phyloP scores from a whole-genome alignment of 2,113 vertebrate species.

The Ahaetulla prasina region DNA sequence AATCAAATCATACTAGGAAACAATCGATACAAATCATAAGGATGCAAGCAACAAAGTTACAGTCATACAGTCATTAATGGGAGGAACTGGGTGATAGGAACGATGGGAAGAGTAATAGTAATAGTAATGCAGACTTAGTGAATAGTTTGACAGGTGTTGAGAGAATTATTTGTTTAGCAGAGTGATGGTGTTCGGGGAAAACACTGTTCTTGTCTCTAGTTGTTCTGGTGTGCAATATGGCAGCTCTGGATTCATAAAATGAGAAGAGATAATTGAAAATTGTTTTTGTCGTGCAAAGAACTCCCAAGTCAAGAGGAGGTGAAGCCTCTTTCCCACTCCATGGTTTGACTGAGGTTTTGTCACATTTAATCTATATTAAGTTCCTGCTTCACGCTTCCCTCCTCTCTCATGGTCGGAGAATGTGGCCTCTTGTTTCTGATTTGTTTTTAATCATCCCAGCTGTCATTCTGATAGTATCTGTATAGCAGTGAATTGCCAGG shows the following conservation, averaged over 20 bases:
- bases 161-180: no score
- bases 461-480: background rate
- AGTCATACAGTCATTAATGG: no score
- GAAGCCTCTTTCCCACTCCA: background rate
- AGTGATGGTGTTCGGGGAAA: no score
- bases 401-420: background rate
- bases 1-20: no score
- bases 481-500: background rate
- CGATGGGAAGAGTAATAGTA: no score
- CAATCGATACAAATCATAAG: no score
- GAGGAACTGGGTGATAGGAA: no score
- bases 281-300: background rate
- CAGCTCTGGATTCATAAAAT: background rate
- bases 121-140: no score
- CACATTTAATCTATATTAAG: background rate
- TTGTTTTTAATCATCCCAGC: background rate
- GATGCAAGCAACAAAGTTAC: no score
- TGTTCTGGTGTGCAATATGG: background rate
- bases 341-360: background rate
- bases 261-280: background rate
- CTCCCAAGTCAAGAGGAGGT: background rate
- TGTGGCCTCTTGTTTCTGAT: background rate
- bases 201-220: no score
- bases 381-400: background rate
- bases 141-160: no score